Conservation (phyloP, 37 sponge, comb jelly and placozoan species). For the Mnemiopsis leidyi region DNA sequence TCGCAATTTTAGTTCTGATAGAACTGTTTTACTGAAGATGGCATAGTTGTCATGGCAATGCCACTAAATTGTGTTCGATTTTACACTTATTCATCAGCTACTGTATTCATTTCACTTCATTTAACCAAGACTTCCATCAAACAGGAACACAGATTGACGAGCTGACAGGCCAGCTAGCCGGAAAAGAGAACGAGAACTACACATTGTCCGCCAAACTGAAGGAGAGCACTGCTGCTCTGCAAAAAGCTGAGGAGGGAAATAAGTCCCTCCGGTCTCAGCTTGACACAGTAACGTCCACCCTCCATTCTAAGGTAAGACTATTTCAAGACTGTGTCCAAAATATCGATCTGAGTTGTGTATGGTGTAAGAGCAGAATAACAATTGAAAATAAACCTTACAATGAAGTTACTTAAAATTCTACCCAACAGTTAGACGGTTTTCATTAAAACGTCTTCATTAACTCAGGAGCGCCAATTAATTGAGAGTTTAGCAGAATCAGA, state of each 20-base stretch:
- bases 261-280: not conserved
- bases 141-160: constrained; percentile 32
- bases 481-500: not conserved
- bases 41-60: too few relatives aligned
- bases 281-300: not conserved
- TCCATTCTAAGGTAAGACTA: not conserved
- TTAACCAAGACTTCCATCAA: not conserved
- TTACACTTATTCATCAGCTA: too few relatives aligned
- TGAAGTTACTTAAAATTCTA: too few relatives aligned
- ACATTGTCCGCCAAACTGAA: not conserved
- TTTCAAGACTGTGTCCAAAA: not conserved
- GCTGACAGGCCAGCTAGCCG: not conserved
- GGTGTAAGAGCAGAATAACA: too few relatives aligned
- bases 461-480: not conserved
- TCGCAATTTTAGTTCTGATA: not conserved
- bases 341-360: too few relatives aligned
- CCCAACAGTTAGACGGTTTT: too few relatives aligned
- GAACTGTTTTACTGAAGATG: too few relatives aligned
- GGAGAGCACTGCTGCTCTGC: not conserved
- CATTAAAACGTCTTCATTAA: too few relatives aligned
- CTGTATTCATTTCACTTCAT: too few relatives aligned
- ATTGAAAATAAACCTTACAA: too few relatives aligned
- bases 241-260: not conserved
- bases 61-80: too few relatives aligned
- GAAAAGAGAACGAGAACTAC: not conserved